Base-by-base conservation (phyloP, 2,113 vertebrate genomes). In the Trichechus manatus region DNA sequence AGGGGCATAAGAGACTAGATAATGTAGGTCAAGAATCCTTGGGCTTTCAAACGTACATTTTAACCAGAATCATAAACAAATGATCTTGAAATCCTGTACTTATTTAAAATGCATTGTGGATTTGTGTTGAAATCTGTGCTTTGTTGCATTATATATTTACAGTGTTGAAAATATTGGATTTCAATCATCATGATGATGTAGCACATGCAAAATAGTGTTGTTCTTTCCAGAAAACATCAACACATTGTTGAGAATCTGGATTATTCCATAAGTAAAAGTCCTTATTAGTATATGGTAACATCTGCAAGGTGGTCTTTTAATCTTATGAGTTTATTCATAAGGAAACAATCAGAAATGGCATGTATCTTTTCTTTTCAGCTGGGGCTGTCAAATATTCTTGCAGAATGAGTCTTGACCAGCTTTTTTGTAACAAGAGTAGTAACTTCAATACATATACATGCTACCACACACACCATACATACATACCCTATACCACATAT, bases 11-110 rank as follows among this genome's bases (percentile, higher is more conserved):
- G 42, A 89, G n/a, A 47, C 70, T 77, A 66, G 23, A 56, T 68
- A 87, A 95, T 81, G 66, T 47, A 93, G 85, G 72, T 87, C 85
- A 96, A 74, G 89, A 75, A 63, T 64, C 66, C 63, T 59, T 81
- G 4, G 42, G 56, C 56, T 77, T 87, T 72, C 56, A 84, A 93
- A 66, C 0, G 2, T 44, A 77, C 39, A 63, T 86, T 79, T 72
- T 80, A 85, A 68, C 47, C 74, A 78, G 36, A 82, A 31, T 29
- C 59, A 85, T 50, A 82, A 94, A 74, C n/a, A 94, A 75, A 92
- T 44, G 31, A 89, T 93, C 70, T 95, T 84, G 93, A 75, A 84
- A 66, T 42, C 59, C 9, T 64, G 39, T 29, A 50, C 56, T 96
- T 87, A 44, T 39, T 88, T 53, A 33, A 88, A 82, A 78, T 42